Evolutionary conservation across 2,797 vertebrate species (phyloP).

Genomic region (Microctenopoma lineatum): DNA sequence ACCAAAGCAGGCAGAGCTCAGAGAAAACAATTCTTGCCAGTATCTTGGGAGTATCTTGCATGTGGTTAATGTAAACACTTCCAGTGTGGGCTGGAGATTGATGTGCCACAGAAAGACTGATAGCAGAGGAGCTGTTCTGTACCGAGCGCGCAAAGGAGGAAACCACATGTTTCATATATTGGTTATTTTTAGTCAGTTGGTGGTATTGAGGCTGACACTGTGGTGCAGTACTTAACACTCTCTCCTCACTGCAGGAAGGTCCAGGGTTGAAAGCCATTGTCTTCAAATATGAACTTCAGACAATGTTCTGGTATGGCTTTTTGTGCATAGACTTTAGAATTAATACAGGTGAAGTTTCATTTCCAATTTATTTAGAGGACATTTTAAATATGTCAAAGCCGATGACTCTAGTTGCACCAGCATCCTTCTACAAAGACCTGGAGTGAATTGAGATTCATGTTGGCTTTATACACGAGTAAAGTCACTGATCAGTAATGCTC

Average conservation of each 20-base stretch:
- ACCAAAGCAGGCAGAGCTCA: slow-evolving; percentile 37
- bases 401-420: too few species aligned
- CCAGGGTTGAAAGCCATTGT: too few species aligned
- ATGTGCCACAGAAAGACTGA: slow-evolving; percentile 23
- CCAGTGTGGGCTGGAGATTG: slow-evolving; percentile 23
- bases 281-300: too few species aligned
- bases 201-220: too few species aligned
- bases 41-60: slow-evolving; percentile 23
- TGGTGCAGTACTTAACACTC: too few species aligned
- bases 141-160: slow-evolving; percentile 1
- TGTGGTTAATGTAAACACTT: slow-evolving; percentile 50
- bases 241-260: too few species aligned
- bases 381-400: neutral
- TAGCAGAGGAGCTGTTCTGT: slow-evolving; percentile 45
- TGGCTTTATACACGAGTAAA: neutral
- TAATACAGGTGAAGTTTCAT: neutral
- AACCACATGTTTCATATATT: neutral
- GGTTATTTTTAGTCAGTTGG: neutral
- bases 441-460: neutral
- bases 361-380: neutral
- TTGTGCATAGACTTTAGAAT: neutral
- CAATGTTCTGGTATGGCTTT: neutral
- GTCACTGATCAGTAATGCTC: too few species aligned
- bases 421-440: too few species aligned
- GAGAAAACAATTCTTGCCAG: slow-evolving; percentile 38